Base-by-base conservation (phyloP, 2,888 invertebrate species). In the Agonopterix arenella region DNA sequence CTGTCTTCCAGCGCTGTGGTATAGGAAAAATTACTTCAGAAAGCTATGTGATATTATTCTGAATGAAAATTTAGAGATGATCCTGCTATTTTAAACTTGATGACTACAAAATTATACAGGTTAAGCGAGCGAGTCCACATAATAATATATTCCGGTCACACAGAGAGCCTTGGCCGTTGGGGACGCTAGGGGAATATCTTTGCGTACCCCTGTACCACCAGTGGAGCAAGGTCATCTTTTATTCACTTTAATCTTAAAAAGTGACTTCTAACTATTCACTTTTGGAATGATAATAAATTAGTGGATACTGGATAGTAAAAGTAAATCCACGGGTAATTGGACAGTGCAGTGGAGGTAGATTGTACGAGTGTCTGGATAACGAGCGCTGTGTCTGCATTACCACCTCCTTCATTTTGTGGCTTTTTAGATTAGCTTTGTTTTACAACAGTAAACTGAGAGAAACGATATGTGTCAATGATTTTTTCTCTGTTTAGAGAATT, bases 201-300 rank as follows among this genome's bases (percentile, higher is more conserved):
- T 52, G 61, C 54, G 56, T 57, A 55, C 58, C 56, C 46, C 45
- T 49, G 47, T 51, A 48, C 36, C 46, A 37, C 44, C 48, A 48
- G 11, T 48, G 51, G 47, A 53, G 56, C 52, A 43, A 53, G 55
- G 62, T 70, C 66, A 74, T 73, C 62, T 72, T 73, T 72, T 69
- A 70, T 75, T 70, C 68, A 57, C 66, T 72, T 65, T 72, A 65
- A 70, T 67, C 63, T 64, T 46, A 53, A 58, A 51, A 58, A 68
- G 60, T 64, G 61, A 60, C 60, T 62, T 59, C 62, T 67, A 68
- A 71, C 70, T 72, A 76, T 75, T 75, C 68, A 63, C 65, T 72
- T 69, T 13, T 66, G 64, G 58, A 60, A 61, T 67, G 62, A 66
- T 68, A 71, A 71, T 73, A 72, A 73, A 73, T 76, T 72, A 71